A percentile compares a stretch with the other conserved stretches of the same genome.
These are phyloP conservation scores for Chitala chitala DNA, from an alignment of 2,113 vertebrate species.

Conservation along the genomic window DNA sequence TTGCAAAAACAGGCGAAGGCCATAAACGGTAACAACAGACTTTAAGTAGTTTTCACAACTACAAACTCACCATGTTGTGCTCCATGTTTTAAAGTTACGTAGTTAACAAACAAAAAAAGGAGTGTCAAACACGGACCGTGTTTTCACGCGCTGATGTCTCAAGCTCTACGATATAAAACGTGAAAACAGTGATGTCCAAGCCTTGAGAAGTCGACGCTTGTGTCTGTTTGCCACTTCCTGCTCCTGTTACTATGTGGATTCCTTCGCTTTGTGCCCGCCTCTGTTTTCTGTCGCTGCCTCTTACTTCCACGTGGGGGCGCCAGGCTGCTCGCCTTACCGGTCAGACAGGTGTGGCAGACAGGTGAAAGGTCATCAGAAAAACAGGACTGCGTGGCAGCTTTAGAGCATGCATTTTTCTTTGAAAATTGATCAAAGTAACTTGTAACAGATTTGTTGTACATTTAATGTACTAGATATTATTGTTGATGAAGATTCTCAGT, in stretches of 20 bases:
- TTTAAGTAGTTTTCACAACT: not conserved
- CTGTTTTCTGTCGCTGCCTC: not conserved
- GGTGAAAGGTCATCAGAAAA: not conserved
- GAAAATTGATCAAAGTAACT: too few species aligned
- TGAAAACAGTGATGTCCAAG: not conserved
- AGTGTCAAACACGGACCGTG: too few species aligned
- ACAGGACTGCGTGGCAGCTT: not conserved
- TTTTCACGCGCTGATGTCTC: too few species aligned
- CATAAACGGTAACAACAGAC: not conserved
- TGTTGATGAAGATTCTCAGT: too few species aligned
- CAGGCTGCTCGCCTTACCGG: not conserved
- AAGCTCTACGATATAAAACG: too few species aligned
- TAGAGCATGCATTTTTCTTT: too few species aligned
- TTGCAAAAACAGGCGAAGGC: not conserved
- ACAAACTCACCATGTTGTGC: conserved; percentile 7
- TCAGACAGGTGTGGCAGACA: conserved; percentile 22
- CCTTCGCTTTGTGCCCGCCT: conserved; percentile 27
- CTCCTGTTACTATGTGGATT: conserved; percentile 44
- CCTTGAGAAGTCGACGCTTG: not conserved
- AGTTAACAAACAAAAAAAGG: conserved; percentile 5
- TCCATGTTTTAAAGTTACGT: not conserved
- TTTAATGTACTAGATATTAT: too few species aligned
- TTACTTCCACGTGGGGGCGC: conserved; percentile 21
- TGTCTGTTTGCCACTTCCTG: conserved; percentile 55
- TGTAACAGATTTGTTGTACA: too few species aligned